Base-by-base conservation (phyloP, 2,113 vertebrate genomes). In the Octodon degus region DNA sequence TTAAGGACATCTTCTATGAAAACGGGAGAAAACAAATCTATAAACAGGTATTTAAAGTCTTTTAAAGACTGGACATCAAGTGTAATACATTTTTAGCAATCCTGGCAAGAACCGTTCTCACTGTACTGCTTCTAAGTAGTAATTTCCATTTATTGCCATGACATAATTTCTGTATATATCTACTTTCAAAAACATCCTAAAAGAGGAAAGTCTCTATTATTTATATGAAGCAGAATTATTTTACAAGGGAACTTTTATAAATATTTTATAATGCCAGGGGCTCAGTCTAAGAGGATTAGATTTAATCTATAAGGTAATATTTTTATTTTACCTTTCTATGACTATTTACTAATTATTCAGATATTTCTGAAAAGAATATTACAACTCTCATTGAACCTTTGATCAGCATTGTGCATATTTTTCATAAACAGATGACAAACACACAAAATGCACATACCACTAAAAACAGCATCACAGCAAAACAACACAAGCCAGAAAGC, bases 401-500 rank as follows among this genome's bases (percentile, higher is more conserved):
- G 32, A 70, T 62, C 16, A 70, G 63, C 30, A 70, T 79, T 50
- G 53, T 70, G 82, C 0, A 1, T 67, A 87, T 62, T 93, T 80
- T 91, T 47, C 60, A 86, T 80, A 34, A 65, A 67, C 4, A 87
- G 55, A 55, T 17, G n/a, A 83, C 58, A 96, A 40, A 95, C 83
- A 86, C 88, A 97, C 25, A 96, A 11, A 90, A 96, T 89, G 37
- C 82, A 97, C 96, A 96, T 74, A 90, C 95, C 88, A 94, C 84
- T 37, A 68, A 77, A 94, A 97, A 98, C 93, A 97, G 94, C 82
- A 88, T 2, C 87, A 98, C 97, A 96, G 96, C 96, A 97, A 76
- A n/a, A 97, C 81, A 77, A 98, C 93, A 98, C 68, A 68, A 96
- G 94, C 19, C 20, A 81, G n/a, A 83, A 95, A 91, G 94, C 82